phyloP scores from a whole-genome alignment of 2,888 invertebrate genomes.

The Aleiodes alternator region DNA sequence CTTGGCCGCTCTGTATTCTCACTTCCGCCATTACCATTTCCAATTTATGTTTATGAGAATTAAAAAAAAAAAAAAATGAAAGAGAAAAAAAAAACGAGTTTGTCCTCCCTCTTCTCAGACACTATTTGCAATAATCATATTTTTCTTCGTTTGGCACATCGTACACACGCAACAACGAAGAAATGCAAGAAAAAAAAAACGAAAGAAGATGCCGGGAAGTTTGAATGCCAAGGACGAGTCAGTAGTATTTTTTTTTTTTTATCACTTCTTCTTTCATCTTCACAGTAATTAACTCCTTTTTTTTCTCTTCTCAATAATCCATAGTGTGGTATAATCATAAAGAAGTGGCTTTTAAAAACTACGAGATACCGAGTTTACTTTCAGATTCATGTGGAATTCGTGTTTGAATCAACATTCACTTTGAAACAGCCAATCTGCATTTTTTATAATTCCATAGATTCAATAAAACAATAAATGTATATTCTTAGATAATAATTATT shows the following conservation, averaged over 20 bases:
- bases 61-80: neutral
- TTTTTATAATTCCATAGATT: constrained; percentile 18
- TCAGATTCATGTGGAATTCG: constrained; percentile 45
- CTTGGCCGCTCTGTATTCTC: constrained; percentile 19
- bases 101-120: neutral
- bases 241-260: neutral
- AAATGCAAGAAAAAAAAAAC: constrained; percentile 8
- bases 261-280: neutral
- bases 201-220: constrained; percentile 8
- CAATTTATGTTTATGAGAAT: constrained; percentile 11
- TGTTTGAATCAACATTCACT: constrained; percentile 25
- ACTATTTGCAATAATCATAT: neutral
- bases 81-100: neutral
- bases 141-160: neutral
- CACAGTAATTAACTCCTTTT: neutral
- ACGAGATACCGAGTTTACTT: constrained; percentile 47
- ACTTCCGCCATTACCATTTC: constrained; percentile 26
- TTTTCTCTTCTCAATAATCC: constrained; percentile 1
- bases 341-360: neutral
- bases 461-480: neutral
- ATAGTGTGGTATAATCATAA: constrained; percentile 6
- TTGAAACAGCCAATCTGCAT: constrained; percentile 25
- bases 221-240: constrained; percentile 52
- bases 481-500: neutral
- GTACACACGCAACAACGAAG: constrained; percentile 13